Conservation (phyloP, 2,888 invertebrate species). For the Notodonta dromedarius region DNA sequence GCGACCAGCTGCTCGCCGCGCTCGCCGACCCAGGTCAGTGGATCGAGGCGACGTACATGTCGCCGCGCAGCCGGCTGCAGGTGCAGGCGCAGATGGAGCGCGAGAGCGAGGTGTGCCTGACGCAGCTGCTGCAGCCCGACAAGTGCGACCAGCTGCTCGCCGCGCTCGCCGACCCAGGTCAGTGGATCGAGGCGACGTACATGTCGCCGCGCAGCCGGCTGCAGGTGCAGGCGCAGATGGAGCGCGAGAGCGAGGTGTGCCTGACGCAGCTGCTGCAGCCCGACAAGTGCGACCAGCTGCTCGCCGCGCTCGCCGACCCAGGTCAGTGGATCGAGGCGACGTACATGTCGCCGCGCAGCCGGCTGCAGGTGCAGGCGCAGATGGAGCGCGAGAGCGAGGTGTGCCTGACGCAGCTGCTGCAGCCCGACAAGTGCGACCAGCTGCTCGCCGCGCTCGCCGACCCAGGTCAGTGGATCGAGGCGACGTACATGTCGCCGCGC, state of each 20-base stretch:
- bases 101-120: conserved; percentile 90
- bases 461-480: conserved; percentile 89
- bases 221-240: conserved; percentile 91
- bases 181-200: conserved; percentile 90
- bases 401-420: conserved; percentile 84
- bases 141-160: conserved; percentile 83
- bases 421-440: conserved; percentile 81
- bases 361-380: conserved; percentile 89
- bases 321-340: conserved; percentile 88
- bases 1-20: conserved; percentile 75
- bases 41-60: conserved; percentile 89
- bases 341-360: conserved; percentile 88
- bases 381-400: conserved; percentile 93
- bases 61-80: conserved; percentile 85
- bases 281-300: conserved; percentile 83
- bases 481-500: conserved; percentile 88
- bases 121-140: conserved; percentile 76
- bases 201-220: conserved; percentile 86
- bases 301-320: conserved; percentile 41
- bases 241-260: conserved; percentile 91
- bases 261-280: conserved; percentile 83
- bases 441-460: conserved; percentile 59
- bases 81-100: conserved; percentile 92
- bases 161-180: conserved; percentile 20
- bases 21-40: conserved; percentile 77